Conservation (phyloP, 2,888 invertebrate genomes). For the Neoascia interrupta region DNA sequence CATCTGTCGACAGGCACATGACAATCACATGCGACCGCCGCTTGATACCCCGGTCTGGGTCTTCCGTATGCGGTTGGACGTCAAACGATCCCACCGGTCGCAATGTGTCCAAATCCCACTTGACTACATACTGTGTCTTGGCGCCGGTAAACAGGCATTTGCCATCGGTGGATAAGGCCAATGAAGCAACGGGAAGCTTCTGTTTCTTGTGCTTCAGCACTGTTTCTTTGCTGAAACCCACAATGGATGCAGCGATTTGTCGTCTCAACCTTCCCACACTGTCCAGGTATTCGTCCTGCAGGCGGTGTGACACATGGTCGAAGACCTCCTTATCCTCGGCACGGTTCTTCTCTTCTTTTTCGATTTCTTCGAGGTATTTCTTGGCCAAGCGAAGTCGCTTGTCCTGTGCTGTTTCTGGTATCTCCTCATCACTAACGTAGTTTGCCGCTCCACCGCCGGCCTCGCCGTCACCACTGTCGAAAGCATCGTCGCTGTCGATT, state of each 20-base stretch:
- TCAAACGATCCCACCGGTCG: slow-evolving; percentile 82
- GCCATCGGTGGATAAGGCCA: slow-evolving; percentile 88
- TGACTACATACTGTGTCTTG: slow-evolving; percentile 92
- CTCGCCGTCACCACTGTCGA: slow-evolving; percentile 80
- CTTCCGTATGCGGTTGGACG: slow-evolving; percentile 78
- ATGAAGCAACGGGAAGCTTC: slow-evolving; percentile 87
- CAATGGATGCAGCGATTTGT: slow-evolving; percentile 85
- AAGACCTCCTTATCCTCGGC: slow-evolving; percentile 85
- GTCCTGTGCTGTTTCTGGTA: slow-evolving; percentile 91
- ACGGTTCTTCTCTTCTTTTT: slow-evolving; percentile 87
- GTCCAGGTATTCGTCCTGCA: slow-evolving; percentile 92
- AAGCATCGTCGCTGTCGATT: slow-evolving; percentile 84
- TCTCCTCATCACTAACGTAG: slow-evolving; percentile 76
- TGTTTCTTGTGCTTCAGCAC: slow-evolving; percentile 89
- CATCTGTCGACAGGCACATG: slow-evolving; percentile 88
- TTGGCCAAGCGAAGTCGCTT: slow-evolving; percentile 94
- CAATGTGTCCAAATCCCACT: slow-evolving; percentile 87
- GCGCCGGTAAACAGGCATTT: slow-evolving; percentile 89
- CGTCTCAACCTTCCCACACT: slow-evolving; percentile 89
- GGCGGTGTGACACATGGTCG: slow-evolving; percentile 82
- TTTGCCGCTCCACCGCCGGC: slow-evolving; percentile 62
- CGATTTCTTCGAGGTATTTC: slow-evolving; percentile 92
- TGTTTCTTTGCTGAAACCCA: slow-evolving; percentile 79
- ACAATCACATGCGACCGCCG: slow-evolving; percentile 81
- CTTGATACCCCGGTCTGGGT: slow-evolving; percentile 73